Conservation (phyloP, 2,113 vertebrate species). For the Lepisosteus osseus region DNA sequence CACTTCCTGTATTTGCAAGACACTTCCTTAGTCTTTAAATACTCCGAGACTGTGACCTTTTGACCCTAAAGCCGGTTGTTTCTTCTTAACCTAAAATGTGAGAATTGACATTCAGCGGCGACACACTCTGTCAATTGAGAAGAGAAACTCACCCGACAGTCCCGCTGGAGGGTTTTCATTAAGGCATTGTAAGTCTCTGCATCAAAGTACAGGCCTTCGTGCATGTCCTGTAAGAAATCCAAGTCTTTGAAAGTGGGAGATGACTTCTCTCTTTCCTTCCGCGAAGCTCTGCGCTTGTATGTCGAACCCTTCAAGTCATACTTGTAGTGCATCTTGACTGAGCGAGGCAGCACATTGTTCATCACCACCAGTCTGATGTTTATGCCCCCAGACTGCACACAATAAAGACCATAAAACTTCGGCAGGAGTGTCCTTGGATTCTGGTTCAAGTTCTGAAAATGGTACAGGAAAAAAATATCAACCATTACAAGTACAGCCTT, state of each 20-base stretch:
- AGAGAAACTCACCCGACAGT: slow-evolving; percentile 79
- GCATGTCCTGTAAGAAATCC: slow-evolving; percentile 90
- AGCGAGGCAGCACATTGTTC: slow-evolving; percentile 91
- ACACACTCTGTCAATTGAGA: neutral
- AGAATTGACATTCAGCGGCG: too few species aligned
- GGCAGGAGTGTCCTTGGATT: slow-evolving; percentile 91
- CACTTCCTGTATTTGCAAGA: too few species aligned
- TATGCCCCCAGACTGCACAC: slow-evolving; percentile 82
- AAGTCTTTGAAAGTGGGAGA: slow-evolving; percentile 91
- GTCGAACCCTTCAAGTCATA: slow-evolving; percentile 95
- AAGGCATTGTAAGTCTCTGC: slow-evolving; percentile 83
- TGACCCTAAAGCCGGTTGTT: too few species aligned
- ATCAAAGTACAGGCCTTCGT: slow-evolving; percentile 87
- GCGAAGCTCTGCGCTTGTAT: slow-evolving; percentile 84
- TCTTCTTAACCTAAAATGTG: too few species aligned
- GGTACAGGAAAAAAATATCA: neutral
- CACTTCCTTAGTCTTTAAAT: too few species aligned
- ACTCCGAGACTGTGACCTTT: too few species aligned
- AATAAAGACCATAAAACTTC: slow-evolving; percentile 95
- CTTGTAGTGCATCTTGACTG: slow-evolving; percentile 87
- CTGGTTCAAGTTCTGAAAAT: slow-evolving; percentile 87
- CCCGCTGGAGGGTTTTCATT: slow-evolving; percentile 92
- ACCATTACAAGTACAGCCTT: neutral
- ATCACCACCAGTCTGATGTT: slow-evolving; percentile 89
- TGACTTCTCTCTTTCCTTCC: slow-evolving; percentile 80